These are phyloP conservation scores for Chalcosyrphus nemorum DNA, from an alignment of 2,888 invertebrate genomes.

Conservation along the genomic window DNA sequence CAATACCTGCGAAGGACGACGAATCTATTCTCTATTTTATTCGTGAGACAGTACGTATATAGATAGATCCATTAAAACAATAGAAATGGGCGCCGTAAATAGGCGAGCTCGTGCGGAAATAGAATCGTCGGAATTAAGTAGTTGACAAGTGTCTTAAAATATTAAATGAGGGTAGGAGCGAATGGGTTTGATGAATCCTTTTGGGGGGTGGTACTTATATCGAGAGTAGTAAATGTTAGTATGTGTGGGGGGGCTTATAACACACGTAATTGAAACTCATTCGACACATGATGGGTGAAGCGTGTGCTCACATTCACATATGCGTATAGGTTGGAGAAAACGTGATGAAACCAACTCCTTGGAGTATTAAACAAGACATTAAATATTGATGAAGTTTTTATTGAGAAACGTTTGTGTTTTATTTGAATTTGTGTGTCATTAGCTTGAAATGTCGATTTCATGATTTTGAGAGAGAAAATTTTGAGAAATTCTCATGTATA, in stretches of 20 bases:
- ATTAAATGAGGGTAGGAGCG: neutral
- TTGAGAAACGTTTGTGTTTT: conserved; percentile 9
- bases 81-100: neutral
- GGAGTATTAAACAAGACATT: neutral
- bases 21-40: neutral
- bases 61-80: neutral
- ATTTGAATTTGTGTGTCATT: neutral
- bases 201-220: neutral
- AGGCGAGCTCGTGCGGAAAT: conserved; percentile 16
- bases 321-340: neutral
- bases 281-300: neutral
- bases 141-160: conserved; percentile 35
- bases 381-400: conserved; percentile 3
- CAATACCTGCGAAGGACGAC: neutral
- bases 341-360: conserved; percentile 17
- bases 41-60: neutral
- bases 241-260: neutral
- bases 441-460: neutral
- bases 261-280: conserved; percentile 1
- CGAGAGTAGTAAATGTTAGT: neutral
- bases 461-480: conserved; percentile 5
- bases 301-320: too few relatives aligned
- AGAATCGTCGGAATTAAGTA: conserved; percentile 8
- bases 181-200: neutral
- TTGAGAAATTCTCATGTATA: neutral